Conservation (phyloP, 1,140 invertebrate species). For the Drosophila sp. region DNA sequence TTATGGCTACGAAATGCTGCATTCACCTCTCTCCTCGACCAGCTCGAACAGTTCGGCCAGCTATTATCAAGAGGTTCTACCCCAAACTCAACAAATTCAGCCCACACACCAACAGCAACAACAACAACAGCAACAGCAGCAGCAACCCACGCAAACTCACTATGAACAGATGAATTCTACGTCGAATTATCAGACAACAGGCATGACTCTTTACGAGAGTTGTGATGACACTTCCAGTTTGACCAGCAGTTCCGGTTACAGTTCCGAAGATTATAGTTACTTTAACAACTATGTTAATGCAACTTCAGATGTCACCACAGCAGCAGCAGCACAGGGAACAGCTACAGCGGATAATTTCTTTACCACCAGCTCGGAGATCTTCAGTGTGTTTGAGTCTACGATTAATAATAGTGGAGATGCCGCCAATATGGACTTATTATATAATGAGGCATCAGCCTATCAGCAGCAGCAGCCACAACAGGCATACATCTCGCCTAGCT, state of each 20-base stretch:
- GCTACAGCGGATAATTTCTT: slow-evolving; percentile 54
- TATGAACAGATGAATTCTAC: slow-evolving; percentile 38
- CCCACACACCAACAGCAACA: slow-evolving; percentile 26
- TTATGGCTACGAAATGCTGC: slow-evolving; percentile 64
- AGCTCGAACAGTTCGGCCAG: slow-evolving; percentile 52
- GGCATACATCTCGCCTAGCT: slow-evolving; percentile 4
- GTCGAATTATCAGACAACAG: slow-evolving; percentile 34
- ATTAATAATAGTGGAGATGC: slow-evolving; percentile 24
- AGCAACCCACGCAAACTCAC: slow-evolving; percentile 10
- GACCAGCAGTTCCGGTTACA: slow-evolving; percentile 72
- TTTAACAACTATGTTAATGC: slow-evolving; percentile 58
- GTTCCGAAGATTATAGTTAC: slow-evolving; percentile 71
- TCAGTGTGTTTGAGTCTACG: slow-evolving; percentile 69
- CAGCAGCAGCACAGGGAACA: slow-evolving; percentile 27
- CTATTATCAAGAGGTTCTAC: slow-evolving; percentile 46
- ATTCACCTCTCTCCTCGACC: slow-evolving; percentile 64
- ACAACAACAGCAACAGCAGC: slow-evolving; percentile 14
- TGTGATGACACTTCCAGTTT: slow-evolving; percentile 80
- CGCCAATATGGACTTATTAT: slow-evolving; percentile 48
- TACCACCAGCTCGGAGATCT: slow-evolving; percentile 69
- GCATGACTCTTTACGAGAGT: slow-evolving; percentile 69
- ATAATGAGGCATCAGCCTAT: slow-evolving; percentile 58
- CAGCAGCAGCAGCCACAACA: slow-evolving; percentile 41
- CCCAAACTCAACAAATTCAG: slow-evolving; percentile 22
- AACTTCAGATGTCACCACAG: slow-evolving; percentile 41